Evolutionary conservation across 2,888 invertebrate species (phyloP), one percentile per base, ranked within the genome.

Genomic region (Lamellibrachia columna): DNA sequence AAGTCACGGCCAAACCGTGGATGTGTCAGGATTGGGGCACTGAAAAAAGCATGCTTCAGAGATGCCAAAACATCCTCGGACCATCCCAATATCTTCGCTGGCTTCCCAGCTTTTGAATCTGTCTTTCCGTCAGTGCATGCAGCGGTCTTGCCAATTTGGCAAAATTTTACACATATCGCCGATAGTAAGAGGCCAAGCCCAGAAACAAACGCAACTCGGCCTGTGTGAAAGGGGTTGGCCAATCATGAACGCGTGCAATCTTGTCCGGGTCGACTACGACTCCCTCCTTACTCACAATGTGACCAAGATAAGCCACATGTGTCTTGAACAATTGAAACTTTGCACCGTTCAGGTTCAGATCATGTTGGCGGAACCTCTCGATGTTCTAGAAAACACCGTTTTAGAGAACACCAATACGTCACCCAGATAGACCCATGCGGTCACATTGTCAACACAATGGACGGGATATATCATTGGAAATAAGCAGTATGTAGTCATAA

Each of bases 341-440:
- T 8, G 40, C 52, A 2, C 15, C 90, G 22, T 90, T 90, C 22
- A 90, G 90, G 0, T 90, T 90, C 40, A 52, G 90, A 90, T 22
- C 90, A 90, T 90, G 40, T 8, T 90, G 40, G 8, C 9, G 40
- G 15, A 90, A 90, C 52, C 90, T 28, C 9, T 90, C 90, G 7
- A 90, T 90, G 90, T 52, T 28, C 40, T 90, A 9, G 40, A 40
- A 40, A 40, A 40, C 7, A 90, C 2, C 15, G 90, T 28, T 52
- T 28, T 52, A 22, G 40, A 52, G 52, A 52, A 52, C 52, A 90
- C 90, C 0, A 52, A 28, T 6, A 91, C 11, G 40, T 91, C 91
- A 53, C 28, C 91, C 28, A 91, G 91, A 52, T 91, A 91, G 52
- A 60, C 3, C 91, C 92, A 15, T 90, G 90, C 3, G 75, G 40